phyloP scores from a whole-genome alignment of 2,888 invertebrate species.

The Pandemis corylana region DNA sequence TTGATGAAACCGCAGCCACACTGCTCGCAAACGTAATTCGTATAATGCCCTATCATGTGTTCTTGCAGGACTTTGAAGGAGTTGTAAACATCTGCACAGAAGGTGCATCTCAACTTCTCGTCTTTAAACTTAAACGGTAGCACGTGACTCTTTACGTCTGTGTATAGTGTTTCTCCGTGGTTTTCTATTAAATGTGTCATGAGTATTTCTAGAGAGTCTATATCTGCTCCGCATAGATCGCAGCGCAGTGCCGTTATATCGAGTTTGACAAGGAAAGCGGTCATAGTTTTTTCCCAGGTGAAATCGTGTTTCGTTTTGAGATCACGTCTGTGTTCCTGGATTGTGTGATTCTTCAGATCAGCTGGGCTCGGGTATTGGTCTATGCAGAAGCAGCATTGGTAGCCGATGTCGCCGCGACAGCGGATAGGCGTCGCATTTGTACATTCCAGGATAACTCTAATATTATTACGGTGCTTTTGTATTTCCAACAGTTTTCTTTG shows the following conservation, averaged over 20 bases:
- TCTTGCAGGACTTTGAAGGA: constrained; percentile 53
- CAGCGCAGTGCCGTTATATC: constrained; percentile 53
- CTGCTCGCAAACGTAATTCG: constrained; percentile 54
- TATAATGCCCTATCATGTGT: constrained; percentile 58
- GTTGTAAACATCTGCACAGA: constrained; percentile 49
- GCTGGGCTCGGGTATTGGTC: constrained; percentile 46
- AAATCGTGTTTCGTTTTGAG: constrained; percentile 49
- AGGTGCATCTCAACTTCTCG: constrained; percentile 48
- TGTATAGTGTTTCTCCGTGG: constrained; percentile 49
- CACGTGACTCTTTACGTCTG: constrained; percentile 56
- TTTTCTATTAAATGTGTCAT: constrained; percentile 47
- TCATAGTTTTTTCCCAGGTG: constrained; percentile 52
- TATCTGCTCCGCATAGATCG: constrained; percentile 45
- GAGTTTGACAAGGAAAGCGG: constrained; percentile 53
- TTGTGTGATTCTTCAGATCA: constrained; percentile 58
- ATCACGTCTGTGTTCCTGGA: constrained; percentile 46
- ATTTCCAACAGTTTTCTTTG: neutral
- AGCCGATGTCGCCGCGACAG: constrained; percentile 49
- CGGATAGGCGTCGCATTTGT: constrained; percentile 49
- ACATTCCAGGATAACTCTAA: constrained; percentile 34
- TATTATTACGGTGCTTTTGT: constrained; percentile 29
- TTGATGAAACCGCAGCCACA: constrained; percentile 64
- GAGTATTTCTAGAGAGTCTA: constrained; percentile 46
- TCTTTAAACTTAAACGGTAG: constrained; percentile 54
- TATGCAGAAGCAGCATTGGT: constrained; percentile 51